Conservation (phyloP, 2,113 vertebrate species). For the Macrotis lagotis region DNA sequence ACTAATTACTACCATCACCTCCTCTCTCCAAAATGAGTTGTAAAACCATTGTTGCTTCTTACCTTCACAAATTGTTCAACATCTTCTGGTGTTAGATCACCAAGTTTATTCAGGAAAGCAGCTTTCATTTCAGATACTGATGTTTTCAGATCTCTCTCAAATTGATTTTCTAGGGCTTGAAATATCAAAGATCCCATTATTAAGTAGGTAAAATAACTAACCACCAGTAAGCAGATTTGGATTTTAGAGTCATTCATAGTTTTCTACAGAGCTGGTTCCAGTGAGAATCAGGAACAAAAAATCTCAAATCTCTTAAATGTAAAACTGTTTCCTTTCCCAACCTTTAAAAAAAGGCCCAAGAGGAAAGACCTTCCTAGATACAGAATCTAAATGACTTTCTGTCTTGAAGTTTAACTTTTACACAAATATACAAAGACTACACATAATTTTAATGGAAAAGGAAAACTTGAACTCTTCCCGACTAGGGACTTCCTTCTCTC, state of each 20-base stretch:
- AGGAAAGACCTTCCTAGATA: neutral
- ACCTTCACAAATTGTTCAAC: conserved; percentile 82
- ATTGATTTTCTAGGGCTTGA: conserved; percentile 76
- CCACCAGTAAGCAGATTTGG: conserved; percentile 51
- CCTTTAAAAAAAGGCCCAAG: neutral
- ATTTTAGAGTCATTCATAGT: conserved; percentile 63
- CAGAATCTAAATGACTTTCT: neutral
- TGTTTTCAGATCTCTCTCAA: conserved; percentile 73
- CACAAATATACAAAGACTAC: conserved; percentile 23
- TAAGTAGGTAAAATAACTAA: conserved; percentile 71
- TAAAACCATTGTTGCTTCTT: conserved; percentile 35
- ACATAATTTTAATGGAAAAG: conserved; percentile 33
- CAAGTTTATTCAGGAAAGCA: conserved; percentile 79
- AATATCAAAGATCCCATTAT: conserved; percentile 79
- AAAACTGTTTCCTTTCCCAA: neutral
- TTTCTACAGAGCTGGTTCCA: conserved; percentile 9
- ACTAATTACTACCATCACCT: neutral
- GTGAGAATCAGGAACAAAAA: neutral
- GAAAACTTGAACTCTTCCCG: conserved; percentile 45
- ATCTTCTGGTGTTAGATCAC: conserved; percentile 57
- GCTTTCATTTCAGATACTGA: conserved; percentile 73
- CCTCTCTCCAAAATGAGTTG: neutral
- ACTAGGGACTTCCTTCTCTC: conserved; percentile 66
- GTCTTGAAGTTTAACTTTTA: conserved; percentile 17
- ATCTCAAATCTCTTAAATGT: neutral